Conservation (phyloP, 1,140 invertebrate genomes). For the Anastatus disparis region DNA sequence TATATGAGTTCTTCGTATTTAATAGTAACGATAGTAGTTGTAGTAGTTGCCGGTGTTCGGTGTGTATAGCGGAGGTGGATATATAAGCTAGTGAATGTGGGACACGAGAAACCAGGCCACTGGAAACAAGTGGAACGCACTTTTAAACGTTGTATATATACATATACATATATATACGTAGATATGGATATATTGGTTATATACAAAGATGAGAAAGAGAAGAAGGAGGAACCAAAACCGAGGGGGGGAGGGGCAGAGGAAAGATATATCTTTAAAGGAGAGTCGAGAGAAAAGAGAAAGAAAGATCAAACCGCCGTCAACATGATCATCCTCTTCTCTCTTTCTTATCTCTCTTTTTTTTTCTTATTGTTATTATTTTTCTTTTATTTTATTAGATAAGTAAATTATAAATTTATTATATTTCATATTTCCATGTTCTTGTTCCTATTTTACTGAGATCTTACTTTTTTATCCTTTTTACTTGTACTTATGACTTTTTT, state of each 20-base stretch:
- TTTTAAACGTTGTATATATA: constrained; percentile 47
- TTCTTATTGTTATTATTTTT: no score
- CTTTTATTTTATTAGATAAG: no score
- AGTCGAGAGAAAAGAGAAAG: neutral
- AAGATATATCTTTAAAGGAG: neutral
- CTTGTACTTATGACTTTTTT: neutral
- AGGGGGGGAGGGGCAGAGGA: neutral
- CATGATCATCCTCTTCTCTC: no score
- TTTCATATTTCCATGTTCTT: no score
- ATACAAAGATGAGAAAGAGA: neutral
- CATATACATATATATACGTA: no score
- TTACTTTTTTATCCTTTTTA: neutral
- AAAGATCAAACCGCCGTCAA: no score
- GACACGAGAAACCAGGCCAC: constrained; percentile 66
- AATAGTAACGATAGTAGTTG: no score
- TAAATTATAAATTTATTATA: no score
- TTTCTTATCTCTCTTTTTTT: no score
- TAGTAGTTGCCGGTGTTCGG: neutral
- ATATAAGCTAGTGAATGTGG: constrained; percentile 44
- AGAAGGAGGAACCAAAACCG: neutral
- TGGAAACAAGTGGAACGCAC: constrained; percentile 67
- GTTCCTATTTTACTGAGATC: neutral
- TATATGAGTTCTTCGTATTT: no score
- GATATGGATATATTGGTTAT: no score
- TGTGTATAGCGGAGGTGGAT: neutral